These are phyloP conservation scores for Mechanitis mazaeus DNA, from an alignment of 2,888 invertebrate species.

Conservation along the genomic window DNA sequence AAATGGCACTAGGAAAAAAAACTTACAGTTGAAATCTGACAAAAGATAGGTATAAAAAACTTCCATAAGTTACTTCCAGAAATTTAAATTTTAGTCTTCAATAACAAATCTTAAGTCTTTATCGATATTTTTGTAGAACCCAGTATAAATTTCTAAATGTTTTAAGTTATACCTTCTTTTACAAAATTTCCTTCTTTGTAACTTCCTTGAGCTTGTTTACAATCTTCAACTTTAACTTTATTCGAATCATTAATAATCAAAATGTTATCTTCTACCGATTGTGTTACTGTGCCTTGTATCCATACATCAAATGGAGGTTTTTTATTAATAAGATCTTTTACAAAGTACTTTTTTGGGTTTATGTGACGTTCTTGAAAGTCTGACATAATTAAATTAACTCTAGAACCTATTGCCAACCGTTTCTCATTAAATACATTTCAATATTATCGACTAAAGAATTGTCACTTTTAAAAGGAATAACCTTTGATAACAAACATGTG, in stretches of 20 bases:
- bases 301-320: constrained; percentile 58
- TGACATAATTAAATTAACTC: constrained; percentile 7
- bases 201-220: constrained; percentile 56
- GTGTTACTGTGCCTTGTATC: constrained; percentile 70
- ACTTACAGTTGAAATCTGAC: no score
- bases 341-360: constrained; percentile 56
- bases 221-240: constrained; percentile 63
- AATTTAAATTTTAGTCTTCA: no score
- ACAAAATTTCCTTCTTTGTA: background rate
- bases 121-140: no score
- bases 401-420: background rate
- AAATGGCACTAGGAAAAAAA: no score
- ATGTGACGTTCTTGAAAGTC: constrained; percentile 42
- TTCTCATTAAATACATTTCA: no score
- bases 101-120: no score
- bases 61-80: no score
- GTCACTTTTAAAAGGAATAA: no score
- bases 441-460: no score
- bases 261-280: constrained; percentile 62
- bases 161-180: background rate
- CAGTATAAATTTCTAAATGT: no score
- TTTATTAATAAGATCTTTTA: constrained; percentile 54
- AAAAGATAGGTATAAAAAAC: no score
- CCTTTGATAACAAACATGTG: no score
- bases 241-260: constrained; percentile 57